These are phyloP conservation scores for Phrynocephalus vlangalii DNA, from an alignment of 2,797 vertebrate species.

Conservation along the genomic window DNA sequence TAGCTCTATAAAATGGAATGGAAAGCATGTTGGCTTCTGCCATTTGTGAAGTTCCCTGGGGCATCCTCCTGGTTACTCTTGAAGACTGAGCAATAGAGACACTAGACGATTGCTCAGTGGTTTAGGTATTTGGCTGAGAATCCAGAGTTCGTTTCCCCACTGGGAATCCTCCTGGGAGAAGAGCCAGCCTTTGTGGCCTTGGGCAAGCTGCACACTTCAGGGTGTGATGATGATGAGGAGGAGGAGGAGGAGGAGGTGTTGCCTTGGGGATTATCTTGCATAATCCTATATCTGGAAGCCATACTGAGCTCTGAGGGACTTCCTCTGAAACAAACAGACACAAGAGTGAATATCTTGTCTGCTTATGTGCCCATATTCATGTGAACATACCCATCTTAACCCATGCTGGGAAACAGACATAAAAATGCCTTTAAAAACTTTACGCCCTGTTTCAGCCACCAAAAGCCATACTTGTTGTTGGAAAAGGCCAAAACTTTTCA, in stretches of 20 bases:
- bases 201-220: too few relatives aligned
- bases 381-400: not conserved
- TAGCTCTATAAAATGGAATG: not conserved
- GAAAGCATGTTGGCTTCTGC: not conserved
- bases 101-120: too few relatives aligned
- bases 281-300: too few relatives aligned
- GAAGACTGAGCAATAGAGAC: not conserved
- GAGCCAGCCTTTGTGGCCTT: too few relatives aligned
- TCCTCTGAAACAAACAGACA: not conserved
- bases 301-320: too few relatives aligned
- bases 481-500: not conserved
- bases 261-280: too few relatives aligned
- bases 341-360: not conserved
- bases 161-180: too few relatives aligned
- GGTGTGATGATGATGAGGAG: too few relatives aligned
- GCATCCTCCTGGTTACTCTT: not conserved
- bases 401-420: not conserved
- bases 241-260: too few relatives aligned
- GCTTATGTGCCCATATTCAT: not conserved
- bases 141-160: too few relatives aligned
- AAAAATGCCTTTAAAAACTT: not conserved
- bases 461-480: not conserved
- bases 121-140: too few relatives aligned
- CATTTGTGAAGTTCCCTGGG: not conserved
- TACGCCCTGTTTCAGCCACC: not conserved